phyloP scores from a whole-genome alignment of 2,797 vertebrate species.

The Peromyscus aztecus region DNA sequence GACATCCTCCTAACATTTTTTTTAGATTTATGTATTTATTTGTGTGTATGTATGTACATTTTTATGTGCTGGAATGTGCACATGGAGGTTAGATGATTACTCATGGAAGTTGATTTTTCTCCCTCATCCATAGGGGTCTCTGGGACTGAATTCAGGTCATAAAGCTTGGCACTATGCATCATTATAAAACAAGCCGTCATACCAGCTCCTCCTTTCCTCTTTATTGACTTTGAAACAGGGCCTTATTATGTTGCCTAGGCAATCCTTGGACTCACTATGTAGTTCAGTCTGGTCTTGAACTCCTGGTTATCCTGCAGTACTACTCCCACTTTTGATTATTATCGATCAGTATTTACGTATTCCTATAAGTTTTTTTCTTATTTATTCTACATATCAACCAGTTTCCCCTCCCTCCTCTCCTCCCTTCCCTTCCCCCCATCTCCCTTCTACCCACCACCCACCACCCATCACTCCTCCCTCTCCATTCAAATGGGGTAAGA shows the following conservation, averaged over 20 bases:
- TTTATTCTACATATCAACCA: too few relatives aligned
- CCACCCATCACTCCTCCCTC: too few relatives aligned
- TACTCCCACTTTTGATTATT: neutral
- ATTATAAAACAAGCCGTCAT: neutral
- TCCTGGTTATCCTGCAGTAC: neutral
- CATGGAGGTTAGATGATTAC: neutral
- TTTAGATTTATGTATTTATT: neutral
- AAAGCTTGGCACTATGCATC: neutral
- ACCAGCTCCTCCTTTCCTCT: neutral
- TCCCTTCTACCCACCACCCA: too few relatives aligned
- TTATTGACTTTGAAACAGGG: neutral
- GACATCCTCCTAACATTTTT: neutral
- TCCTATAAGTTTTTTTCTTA: neutral
- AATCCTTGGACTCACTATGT: neutral
- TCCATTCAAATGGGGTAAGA: too few relatives aligned
- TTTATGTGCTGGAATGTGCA: neutral
- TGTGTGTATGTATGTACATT: neutral
- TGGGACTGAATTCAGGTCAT: neutral
- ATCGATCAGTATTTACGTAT: neutral
- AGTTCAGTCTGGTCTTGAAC: neutral
- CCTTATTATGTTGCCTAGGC: neutral
- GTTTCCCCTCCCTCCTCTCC: too few relatives aligned
- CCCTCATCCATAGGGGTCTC: neutral
- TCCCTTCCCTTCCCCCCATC: too few relatives aligned
- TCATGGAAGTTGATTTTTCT: neutral